Base-by-base conservation (phyloP, 2,113 vertebrate genomes). In the Excalfactoria chinensis region DNA sequence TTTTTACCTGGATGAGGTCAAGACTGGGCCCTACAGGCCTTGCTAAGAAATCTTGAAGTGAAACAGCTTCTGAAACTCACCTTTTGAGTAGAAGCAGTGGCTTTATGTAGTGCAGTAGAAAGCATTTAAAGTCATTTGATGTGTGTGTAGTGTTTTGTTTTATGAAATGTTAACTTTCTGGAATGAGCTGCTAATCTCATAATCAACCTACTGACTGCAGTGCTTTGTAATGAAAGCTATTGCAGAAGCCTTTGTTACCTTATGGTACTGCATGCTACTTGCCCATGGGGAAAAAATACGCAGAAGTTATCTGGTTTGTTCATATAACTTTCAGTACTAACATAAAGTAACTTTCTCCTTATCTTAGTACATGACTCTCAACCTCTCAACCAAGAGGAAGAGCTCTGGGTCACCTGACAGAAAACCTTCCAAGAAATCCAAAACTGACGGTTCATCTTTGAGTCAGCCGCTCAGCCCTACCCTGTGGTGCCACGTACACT, bases 281-380 rank as follows among this genome's bases (percentile, higher is more conserved):
- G 12, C 59, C 68, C 3, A 7, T 23, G 66, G 73, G 53, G 49
- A 67, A 67, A 46, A 83, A 73, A 44, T 7, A 4, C 3, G 21
- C 43, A 41, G 64, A 49, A 26, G 2, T 17, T 17, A 34, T 35
- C 30, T 90, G 13, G 19, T 56, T 90, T 16, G n/a, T 53, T 55
- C 90, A 22, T 77, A 89, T 95, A 8, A 48, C 18, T 93, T 84
- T 60, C 49, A 71, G 46, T 90, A 82, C 51, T 93, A 95, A 90
- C 88, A 41, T 28, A 9, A 77, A 83, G 43, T 70, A 2, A 70
- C 73, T 19, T 93, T 77, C 75, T 97, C 28, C 96, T 84, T 62
- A 91, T 97, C 97, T 37, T 91, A 99, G 99, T 99, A 99, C 91
- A 97, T 99, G 97, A 98, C 99, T 81, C 98, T 99, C 75, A 99